Base-by-base conservation (phyloP, 2,797 vertebrate species). In the Crocodylus rhombifer region DNA sequence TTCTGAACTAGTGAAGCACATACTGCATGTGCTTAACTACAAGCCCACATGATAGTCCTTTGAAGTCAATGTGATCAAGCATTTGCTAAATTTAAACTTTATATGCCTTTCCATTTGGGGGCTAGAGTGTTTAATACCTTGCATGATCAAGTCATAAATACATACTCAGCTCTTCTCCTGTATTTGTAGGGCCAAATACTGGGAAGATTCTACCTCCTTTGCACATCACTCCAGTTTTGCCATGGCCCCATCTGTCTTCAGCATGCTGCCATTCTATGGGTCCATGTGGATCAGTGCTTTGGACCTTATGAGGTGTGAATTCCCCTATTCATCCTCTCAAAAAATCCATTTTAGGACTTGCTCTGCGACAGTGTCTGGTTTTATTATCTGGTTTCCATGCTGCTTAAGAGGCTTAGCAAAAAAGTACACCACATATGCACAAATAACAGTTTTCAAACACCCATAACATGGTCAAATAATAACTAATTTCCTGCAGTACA, bases 401-500 rank as follows among this genome's bases (percentile, higher is more conserved):
- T 82, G 75, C 88, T 84, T 94, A 94, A 94, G 91, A 87, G 95
- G 93, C 84, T 95, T 93, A 96, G 91, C 84, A 77, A 93, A 96
- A 95, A 77, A 94, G 60, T 95, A 74, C 9, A 25, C 82, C 95
- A 90, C 94, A 86, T 92, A 93, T 82, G 90, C 90, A 85, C 26
- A 25, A 89, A 92, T 77, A 94, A 94, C 93, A 95, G 73, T 87
- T 86, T 85, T 93, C 95, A 88, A 96, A 95, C 95, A 62, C 73
- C 86, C 69, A 77, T 92, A 90, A 88, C 76, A 78, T 63, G 88
- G 93, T 83, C 90, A 95, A 95, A 95, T 95, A 91, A 97, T 96
- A 95, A 86, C 88, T 58, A 95, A 95, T 95, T 96, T 94, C 95
- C 96, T 93, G 91, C 95, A 92, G 33, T 92, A 96, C 86, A 96